These are phyloP conservation scores for Scotopteryx bipunctaria DNA, from an alignment of 2,888 invertebrate genomes.

Conservation along the genomic window DNA sequence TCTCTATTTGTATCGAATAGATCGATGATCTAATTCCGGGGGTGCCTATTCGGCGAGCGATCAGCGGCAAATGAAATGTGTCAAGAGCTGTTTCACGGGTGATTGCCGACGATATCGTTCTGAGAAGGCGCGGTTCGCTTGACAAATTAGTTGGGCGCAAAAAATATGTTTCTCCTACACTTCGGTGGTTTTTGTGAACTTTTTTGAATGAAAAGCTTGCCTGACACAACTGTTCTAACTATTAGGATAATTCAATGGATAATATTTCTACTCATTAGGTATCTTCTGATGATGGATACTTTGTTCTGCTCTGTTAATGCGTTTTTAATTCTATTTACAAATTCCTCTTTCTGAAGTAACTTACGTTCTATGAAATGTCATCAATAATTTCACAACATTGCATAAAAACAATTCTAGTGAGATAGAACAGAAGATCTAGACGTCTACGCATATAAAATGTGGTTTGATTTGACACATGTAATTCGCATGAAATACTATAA, in stretches of 20 bases:
- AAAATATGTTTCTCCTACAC: slow-evolving; percentile 8
- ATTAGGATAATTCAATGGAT: too few relatives aligned
- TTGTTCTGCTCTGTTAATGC: too few relatives aligned
- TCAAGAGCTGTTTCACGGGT: slow-evolving; percentile 76
- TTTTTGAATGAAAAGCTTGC: background rate
- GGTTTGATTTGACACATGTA: slow-evolving; percentile 58
- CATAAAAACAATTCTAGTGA: background rate
- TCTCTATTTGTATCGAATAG: slow-evolving; percentile 46
- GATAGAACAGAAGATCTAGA: slow-evolving; percentile 32
- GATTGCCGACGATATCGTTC: slow-evolving; percentile 60
- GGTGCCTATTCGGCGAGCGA: slow-evolving; percentile 48
- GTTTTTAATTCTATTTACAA: too few relatives aligned
- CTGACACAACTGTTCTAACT: too few relatives aligned
- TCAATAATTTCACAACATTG: background rate
- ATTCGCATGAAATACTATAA: slow-evolving; percentile 57
- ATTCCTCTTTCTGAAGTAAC: background rate
- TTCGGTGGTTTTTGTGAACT: background rate
- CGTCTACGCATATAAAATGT: slow-evolving; percentile 40
- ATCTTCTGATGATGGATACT: too few relatives aligned
- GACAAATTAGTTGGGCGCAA: slow-evolving; percentile 38
- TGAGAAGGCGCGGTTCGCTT: slow-evolving; percentile 42
- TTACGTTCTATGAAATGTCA: background rate
- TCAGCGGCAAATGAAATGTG: slow-evolving; percentile 74
- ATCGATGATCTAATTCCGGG: slow-evolving; percentile 56
- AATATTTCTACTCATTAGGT: too few relatives aligned